Evolutionary conservation across 2,888 invertebrate species (phyloP), one percentile per base, ranked within the genome.

Genomic region (Synanthedon tipuliformis): DNA sequence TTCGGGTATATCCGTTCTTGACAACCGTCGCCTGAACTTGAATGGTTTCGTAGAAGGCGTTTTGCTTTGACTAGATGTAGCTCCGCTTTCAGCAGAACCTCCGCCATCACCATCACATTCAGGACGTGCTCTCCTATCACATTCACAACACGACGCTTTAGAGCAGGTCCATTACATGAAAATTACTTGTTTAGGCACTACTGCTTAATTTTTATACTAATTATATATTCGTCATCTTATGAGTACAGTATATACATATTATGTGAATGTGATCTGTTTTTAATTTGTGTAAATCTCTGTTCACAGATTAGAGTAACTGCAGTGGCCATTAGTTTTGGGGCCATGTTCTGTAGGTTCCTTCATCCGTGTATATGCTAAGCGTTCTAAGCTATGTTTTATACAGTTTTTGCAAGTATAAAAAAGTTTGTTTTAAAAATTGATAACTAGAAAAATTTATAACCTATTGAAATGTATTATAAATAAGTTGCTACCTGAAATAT

Each of bases 41-140:
- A 74, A 57, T 3, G 79, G 72, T 61, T 85, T 85, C 16, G 69
- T 64, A n/a, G 72, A 57, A 5, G 76, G 71, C 3, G 76, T 68
- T 65, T 84, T 85, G 61, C 79, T 79, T 55, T 82, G 85, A 57
- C 79, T 82, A 3, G 85, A 85, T 5, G 86, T 83, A 27, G 86
- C 85, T 12, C 82, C 84, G 61, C 87, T 87, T 54, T 87, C 87
- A 1, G 74, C 87, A 0, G 87, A 87, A 0, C 82, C 85, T 16
- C 77, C 81, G 16, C 73, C 85, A 10, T 81, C 86, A 7, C 78
- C 86, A 50, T 85, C 86, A 57, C 79, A 82, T 56, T 83, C 84
- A 3, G 83, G 81, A 34, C 80, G 73, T 12, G 74, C 57, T 53
- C 80, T 73, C 58, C 86, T 86, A 58, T 5, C 34, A 34, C 34